Base-by-base conservation (phyloP, 2,797 vertebrate genomes). In the Falco concolor region DNA sequence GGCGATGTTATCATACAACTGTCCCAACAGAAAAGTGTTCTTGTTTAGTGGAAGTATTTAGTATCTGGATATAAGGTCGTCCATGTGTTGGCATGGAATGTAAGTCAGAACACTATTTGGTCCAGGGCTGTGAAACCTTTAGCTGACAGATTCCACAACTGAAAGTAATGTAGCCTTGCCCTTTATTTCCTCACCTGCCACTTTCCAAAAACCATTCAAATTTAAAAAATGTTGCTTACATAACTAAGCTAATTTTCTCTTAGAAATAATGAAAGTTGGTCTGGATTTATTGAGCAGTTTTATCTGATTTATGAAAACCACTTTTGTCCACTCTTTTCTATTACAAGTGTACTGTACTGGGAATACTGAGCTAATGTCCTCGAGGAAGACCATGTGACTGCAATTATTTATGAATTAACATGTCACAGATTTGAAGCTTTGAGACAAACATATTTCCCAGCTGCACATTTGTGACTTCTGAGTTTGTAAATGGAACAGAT, bases 361-460 rank as follows among this genome's bases (percentile, higher is more conserved):
- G 86, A 92, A 83, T 49, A 65, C 40, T n/a, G 80, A 95, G 82
- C 70, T 84, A 94, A 93, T 72, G 59, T 49, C 91, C 61, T 90
- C 20, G 42, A 83, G 82, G 68, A 92, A 74, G 72, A 87, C 61
- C 69, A 73, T 59, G 61, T 85, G 87, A 81, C 83, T 96, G 79
- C 34, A 95, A 85, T 89, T 89, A 89, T 75, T 86, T 95, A 72
- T 80, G 91, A 97, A 97, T 96, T 92, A 97, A 95, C 89, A 91
- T 86, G 88, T 89, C 68, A 74, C 67, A 83, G 75, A 88, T 77
- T 92, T 54, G 90, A 86, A 95, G 78, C 87, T 95, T 83, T 87
- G 73, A 93, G 94, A 92, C 95, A 96, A 96, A 86, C 91, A 91
- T 61, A 82, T 96, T 97, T 96, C 84, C 92, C 93, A 94, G 93